Base-by-base conservation (phyloP, 2,888 invertebrate genomes). In the Athetis lepigone region DNA sequence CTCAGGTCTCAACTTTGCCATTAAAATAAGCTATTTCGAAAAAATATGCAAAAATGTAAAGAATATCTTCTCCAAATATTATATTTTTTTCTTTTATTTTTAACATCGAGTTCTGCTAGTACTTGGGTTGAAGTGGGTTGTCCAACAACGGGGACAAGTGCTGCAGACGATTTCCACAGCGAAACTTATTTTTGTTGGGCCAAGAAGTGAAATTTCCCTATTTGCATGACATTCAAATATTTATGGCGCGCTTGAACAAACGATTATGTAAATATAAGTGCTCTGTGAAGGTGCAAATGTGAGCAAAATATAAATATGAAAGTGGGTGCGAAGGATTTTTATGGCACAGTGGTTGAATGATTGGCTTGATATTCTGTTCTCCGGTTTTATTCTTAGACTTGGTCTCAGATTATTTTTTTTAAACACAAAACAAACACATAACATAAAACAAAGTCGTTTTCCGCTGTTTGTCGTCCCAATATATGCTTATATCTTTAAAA, bases 111-210 rank as follows among this genome's bases (percentile, higher is more conserved):
- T 77, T 73, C 66, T 70, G 71, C 71, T 55, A 54, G 65, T 74
- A 57, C 83, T 86, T 54, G 58, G 72, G 64, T 60, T 81, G 70
- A 78, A 85, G 85, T 79, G 83, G 84, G 64, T 40, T 72, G 81
- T 68, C 81, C 70, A 59, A 83, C 85, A 87, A 86, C 76, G 77
- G 64, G 87, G 87, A 83, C 88, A 86, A 88, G 89, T 73, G 80
- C 59, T 65, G 78, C 78, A 76, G 81, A 81, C 79, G 73, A 82
- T 83, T 75, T 79, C 49, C 57, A 68, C 68, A 71, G 73, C 73
- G 68, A 72, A 84, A 87, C 75, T 78, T 81, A 78, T 81, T 85
- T 81, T 66, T 81, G 78, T 80, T 59, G 55, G 11, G 52, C 61
- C 51, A 52, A 67, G 66, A 73, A 75, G 51, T 19, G 56, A 70